Percentiles rank a stretch among this genome's conserved stretches.
phyloP scores from a whole-genome alignment of 2,888 invertebrate genomes.

The Heliconius cydno region DNA sequence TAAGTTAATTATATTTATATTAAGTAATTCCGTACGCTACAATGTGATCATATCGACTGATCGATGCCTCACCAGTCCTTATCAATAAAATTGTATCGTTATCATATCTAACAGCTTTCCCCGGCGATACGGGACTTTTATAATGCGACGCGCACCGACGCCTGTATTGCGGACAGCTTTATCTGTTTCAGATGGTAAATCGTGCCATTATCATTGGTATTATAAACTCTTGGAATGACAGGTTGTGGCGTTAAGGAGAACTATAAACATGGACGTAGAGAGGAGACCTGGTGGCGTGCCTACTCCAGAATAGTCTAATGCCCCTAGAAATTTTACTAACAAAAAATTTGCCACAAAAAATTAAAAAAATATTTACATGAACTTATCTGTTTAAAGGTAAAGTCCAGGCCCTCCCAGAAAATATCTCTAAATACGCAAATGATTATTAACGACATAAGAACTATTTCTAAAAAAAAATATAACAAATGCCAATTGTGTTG shows the following conservation, averaged over 20 bases:
- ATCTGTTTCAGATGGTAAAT: slow-evolving; percentile 68
- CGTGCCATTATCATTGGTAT: slow-evolving; percentile 55
- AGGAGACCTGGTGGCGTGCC: no score
- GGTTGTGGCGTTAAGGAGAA: slow-evolving; percentile 56
- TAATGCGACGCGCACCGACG: slow-evolving; percentile 65
- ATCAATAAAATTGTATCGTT: slow-evolving; percentile 81
- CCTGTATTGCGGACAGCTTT: slow-evolving; percentile 70
- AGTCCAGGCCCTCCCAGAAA: no score
- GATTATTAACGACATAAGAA: no score
- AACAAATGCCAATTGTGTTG: no score
- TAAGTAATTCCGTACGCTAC: slow-evolving; percentile 31
- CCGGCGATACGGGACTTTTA: slow-evolving; percentile 78
- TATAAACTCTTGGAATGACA: slow-evolving; percentile 63
- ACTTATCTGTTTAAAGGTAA: no score
- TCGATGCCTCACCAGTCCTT: slow-evolving; percentile 76
- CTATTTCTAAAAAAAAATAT: no score
- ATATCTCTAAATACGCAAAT: no score
- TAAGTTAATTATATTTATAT: slow-evolving; percentile 30
- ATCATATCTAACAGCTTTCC: slow-evolving; percentile 83
- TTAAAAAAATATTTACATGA: no score
- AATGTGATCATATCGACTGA: slow-evolving; percentile 73
- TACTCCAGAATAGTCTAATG: no score
- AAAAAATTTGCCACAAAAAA: no score
- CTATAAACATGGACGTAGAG: not conserved
- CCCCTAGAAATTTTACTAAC: no score